Evolutionary conservation across 2,797 vertebrate genomes (phyloP).

Genomic region (Crocodylus rhombifer): DNA sequence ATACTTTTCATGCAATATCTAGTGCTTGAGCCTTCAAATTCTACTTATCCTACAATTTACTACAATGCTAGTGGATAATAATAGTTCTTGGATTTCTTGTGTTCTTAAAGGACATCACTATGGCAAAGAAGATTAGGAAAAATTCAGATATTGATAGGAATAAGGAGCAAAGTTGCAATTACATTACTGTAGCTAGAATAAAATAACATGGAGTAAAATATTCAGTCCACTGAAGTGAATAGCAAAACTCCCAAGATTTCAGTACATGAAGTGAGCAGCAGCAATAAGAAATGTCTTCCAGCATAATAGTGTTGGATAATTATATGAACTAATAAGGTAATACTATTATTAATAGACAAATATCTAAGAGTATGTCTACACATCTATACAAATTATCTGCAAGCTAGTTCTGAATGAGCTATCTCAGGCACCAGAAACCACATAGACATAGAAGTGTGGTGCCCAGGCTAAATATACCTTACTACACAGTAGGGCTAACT

Average conservation of each 20-base stretch:
- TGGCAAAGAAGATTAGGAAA: background rate
- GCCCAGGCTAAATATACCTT: too few species aligned
- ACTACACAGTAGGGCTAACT: too few species aligned
- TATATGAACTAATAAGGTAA: background rate
- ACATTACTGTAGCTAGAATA: background rate
- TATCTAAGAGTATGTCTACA: background rate
- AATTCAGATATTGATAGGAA: background rate
- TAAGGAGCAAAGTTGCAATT: background rate
- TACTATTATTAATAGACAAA: background rate
- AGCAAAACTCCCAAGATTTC: background rate
- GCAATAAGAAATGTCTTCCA: background rate
- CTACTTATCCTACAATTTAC: background rate
- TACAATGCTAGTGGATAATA: background rate
- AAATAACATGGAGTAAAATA: background rate
- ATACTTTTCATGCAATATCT: background rate
- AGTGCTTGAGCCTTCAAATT: background rate
- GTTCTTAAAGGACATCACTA: background rate
- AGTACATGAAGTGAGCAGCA: background rate
- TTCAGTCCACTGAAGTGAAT: background rate
- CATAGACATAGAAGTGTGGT: too few species aligned
- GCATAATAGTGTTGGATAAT: background rate
- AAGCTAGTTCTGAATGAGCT: too few species aligned
- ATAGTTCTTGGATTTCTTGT: background rate
- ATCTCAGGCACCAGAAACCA: too few species aligned
- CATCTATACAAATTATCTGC: too few species aligned